These are phyloP conservation scores for Suncus etruscus DNA, from an alignment of 2,113 vertebrate genomes.

Conservation along the genomic window DNA sequence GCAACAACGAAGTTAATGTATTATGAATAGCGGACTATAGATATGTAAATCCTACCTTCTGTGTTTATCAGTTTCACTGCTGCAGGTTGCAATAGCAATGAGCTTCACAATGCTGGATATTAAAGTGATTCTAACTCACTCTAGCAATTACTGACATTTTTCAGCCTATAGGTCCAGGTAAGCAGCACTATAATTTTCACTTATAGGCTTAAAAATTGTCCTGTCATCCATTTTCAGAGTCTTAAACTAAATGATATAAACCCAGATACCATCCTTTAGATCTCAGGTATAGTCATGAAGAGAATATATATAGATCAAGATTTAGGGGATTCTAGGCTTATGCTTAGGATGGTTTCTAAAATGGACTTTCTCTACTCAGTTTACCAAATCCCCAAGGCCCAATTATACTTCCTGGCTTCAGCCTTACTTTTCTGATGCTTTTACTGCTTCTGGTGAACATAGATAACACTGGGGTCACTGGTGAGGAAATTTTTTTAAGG, in stretches of 20 bases:
- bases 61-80: neutral
- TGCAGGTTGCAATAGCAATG: slow-evolving; percentile 14
- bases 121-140: slow-evolving; percentile 51
- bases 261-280: slow-evolving; percentile 58
- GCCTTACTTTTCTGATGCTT: slow-evolving; percentile 69
- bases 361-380: slow-evolving; percentile 52
- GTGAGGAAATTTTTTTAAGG: slow-evolving; percentile 39
- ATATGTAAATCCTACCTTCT: slow-evolving; percentile 38
- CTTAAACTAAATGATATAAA: slow-evolving; percentile 64
- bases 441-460: slow-evolving; percentile 63
- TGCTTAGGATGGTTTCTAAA: slow-evolving; percentile 61
- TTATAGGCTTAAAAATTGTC: slow-evolving; percentile 64
- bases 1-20: slow-evolving; percentile 37
- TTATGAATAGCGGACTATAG: slow-evolving; percentile 6
- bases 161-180: slow-evolving; percentile 22
- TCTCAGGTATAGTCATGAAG: slow-evolving; percentile 39
- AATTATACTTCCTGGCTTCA: slow-evolving; percentile 71
- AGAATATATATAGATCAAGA: slow-evolving; percentile 18
- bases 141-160: slow-evolving; percentile 60
- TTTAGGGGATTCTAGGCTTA: slow-evolving; percentile 64
- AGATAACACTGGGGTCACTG: slow-evolving; percentile 68
- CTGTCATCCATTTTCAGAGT: slow-evolving; percentile 61
- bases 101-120: slow-evolving; percentile 14
- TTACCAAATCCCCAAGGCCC: slow-evolving; percentile 71
- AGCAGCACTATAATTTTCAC: slow-evolving; percentile 64